A percentile compares a stretch with the other conserved stretches of the same genome.
Conservation (phyloP, 2,797 vertebrate species). For the Anas georgica region DNA sequence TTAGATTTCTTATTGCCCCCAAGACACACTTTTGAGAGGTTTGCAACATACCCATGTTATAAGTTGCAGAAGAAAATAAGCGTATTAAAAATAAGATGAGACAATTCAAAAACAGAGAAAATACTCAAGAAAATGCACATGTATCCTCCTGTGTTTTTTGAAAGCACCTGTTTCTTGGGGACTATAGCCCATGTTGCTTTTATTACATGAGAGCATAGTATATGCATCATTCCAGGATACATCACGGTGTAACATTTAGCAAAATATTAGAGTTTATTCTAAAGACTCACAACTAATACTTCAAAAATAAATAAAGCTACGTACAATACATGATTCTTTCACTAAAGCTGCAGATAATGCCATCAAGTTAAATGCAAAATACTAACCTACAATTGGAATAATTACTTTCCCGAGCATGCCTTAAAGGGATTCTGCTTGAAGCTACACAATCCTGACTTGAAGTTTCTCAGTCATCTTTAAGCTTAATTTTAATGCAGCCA, state of each 20-base stretch:
- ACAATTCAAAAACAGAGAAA: neutral
- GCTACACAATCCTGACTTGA: neutral
- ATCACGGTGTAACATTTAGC: neutral
- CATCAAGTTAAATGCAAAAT: neutral
- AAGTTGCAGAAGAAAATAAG: neutral
- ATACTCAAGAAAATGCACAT: neutral
- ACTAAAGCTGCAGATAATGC: neutral
- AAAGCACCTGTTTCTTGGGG: neutral
- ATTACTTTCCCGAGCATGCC: neutral
- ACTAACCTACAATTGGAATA: neutral
- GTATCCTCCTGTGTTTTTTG: neutral
- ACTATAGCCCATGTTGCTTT: neutral
- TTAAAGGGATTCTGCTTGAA: neutral
- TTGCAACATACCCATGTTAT: neutral
- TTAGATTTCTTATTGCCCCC: neutral
- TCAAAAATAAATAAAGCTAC: neutral
- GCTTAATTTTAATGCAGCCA: neutral
- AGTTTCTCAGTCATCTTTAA: neutral
- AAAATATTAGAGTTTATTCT: neutral
- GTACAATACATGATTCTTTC: neutral
- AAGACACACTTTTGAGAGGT: neutral
- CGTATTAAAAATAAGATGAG: neutral
- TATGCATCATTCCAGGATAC: neutral
- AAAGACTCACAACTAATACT: neutral
- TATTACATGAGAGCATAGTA: neutral